Evolutionary conservation across 1,140 invertebrate species (phyloP).

Genomic region (Capitella teleta): DNA sequence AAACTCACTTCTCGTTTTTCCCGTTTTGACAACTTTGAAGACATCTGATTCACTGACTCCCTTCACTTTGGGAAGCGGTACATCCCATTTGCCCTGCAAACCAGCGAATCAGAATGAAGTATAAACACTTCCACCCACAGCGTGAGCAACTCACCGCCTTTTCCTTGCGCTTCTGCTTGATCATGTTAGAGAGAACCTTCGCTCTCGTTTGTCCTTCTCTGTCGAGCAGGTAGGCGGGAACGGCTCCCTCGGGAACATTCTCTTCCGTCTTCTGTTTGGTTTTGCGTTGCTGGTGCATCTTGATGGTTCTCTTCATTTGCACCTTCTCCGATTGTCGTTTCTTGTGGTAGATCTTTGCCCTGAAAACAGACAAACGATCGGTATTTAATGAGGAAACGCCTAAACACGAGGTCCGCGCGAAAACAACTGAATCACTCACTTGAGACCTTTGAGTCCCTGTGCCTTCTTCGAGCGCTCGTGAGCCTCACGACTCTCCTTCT

Average conservation of each 20-base stretch:
- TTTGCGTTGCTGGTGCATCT: slow-evolving; percentile 48
- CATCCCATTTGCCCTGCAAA: slow-evolving; percentile 91
- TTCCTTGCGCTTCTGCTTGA: slow-evolving; percentile 99
- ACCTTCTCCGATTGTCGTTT: slow-evolving; percentile 95
- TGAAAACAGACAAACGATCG: slow-evolving; percentile 16
- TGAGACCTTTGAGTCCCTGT: slow-evolving; percentile 82
- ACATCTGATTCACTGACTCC: slow-evolving; percentile 97
- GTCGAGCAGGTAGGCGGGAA: slow-evolving; percentile 93
- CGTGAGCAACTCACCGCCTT: slow-evolving; percentile 57
- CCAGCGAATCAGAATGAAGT: background rate
- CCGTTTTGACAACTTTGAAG: slow-evolving; percentile 86
- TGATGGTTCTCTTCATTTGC: slow-evolving; percentile 90
- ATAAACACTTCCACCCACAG: background rate
- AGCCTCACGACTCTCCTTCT: slow-evolving; percentile 83
- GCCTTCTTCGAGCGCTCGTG: slow-evolving; percentile 84
- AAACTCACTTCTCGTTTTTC: slow-evolving; percentile 69
- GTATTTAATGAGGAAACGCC: background rate
- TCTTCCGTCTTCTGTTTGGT: slow-evolving; percentile 72
- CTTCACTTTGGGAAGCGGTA: slow-evolving; percentile 95
- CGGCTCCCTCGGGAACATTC: slow-evolving; percentile 72
- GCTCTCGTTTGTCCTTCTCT: slow-evolving; percentile 85
- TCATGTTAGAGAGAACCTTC: slow-evolving; percentile 96
- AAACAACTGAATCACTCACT: slow-evolving; percentile 39
- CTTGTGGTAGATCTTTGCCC: slow-evolving; percentile 93
- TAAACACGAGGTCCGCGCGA: background rate